A percentile compares a stretch with the other conserved stretches of the same genome.
phyloP scores from a whole-genome alignment of 2,888 invertebrate genomes.

The Drosophila mulleri region DNA sequence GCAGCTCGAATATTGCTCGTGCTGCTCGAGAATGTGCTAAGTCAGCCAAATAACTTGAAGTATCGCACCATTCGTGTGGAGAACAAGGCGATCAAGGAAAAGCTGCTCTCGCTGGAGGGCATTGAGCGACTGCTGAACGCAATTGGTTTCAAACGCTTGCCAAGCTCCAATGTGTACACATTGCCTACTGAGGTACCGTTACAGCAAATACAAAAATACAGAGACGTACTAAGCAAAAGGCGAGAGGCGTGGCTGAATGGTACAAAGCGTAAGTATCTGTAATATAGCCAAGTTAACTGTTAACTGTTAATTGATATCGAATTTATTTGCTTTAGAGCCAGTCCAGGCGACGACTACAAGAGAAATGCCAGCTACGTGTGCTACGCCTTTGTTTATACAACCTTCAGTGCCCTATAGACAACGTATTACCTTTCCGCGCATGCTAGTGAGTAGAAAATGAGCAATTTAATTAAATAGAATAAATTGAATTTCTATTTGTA shows the following conservation, averaged over 20 bases:
- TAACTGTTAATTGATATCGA: not conserved
- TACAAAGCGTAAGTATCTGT: conserved; percentile 38
- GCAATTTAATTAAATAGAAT: not conserved
- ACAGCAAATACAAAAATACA: conserved; percentile 80
- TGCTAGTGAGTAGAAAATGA: conserved; percentile 85
- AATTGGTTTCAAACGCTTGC: conserved; percentile 80
- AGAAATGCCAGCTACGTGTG: conserved; percentile 31
- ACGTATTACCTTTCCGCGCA: conserved; percentile 84
- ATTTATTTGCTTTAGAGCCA: conserved; percentile 37
- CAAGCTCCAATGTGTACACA: conserved; percentile 65
- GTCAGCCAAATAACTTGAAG: conserved; percentile 82
- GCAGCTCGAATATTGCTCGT: conserved; percentile 83
- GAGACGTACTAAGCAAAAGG: conserved; percentile 76
- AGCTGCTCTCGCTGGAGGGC: conserved; percentile 80
- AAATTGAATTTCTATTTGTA: conserved; percentile 13
- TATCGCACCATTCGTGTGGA: conserved; percentile 83
- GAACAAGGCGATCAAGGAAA: conserved; percentile 84
- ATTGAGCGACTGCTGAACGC: conserved; percentile 78
- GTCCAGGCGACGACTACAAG: conserved; percentile 18
- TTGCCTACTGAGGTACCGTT: conserved; percentile 79
- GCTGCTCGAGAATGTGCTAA: conserved; percentile 83
- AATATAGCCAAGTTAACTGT: conserved; percentile 1
- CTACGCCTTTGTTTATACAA: conserved; percentile 61
- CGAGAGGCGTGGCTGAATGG: conserved; percentile 74
- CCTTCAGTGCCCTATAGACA: conserved; percentile 79